Evolutionary conservation across 2,113 vertebrate genomes (phyloP), one percentile per base, ranked within the genome.

Genomic region (Oreochromis niloticus): DNA sequence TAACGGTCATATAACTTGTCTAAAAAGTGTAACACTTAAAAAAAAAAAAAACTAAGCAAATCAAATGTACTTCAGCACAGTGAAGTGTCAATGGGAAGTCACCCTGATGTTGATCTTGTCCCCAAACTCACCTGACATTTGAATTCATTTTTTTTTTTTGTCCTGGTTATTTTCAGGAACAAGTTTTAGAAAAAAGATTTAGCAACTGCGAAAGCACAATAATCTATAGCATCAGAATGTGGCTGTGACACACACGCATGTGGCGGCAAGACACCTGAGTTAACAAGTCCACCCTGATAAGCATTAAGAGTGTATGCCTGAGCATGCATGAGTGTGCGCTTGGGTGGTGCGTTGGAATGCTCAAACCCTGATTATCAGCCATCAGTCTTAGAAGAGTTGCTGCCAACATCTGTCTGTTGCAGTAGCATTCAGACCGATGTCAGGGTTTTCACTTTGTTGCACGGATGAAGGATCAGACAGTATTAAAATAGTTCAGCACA

Each of bases 51-150:
- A 0, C 1, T 0, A n/a, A 78, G 32, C 4, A 50, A 78, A 52
- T 32, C 6, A 11, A 27, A 84, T 81, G 32, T 43, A 43, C 57
- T 54, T 24, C 57, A 89, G 86, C 27, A 50, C 4, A n/a, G 4
- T 50, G 0, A 78, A 19, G 73, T 50, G 22, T 19, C 27, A 17
- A 48, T 30, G 41, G 22, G 24, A 46, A 30, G 41, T 19, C 43
- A 43, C 16, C 13, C 19, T 24, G 13, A 46, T 46, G 39, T 13
- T 43, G 19, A 9, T 39, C 17, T 27, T n/a, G 12, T 30, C 32
- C 83, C 81, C 63, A 36, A 89, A 88, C 52, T 86, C 86, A 93
- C 48, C 90, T 93, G 93, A 94, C 93, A 94, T 93, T 94, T 94
- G 57, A 89, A 91, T 92, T 89, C 1, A 7, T 54, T 9, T 32